Base-by-base conservation (phyloP, 1,140 invertebrate genomes). In the Pararge aegeria region DNA sequence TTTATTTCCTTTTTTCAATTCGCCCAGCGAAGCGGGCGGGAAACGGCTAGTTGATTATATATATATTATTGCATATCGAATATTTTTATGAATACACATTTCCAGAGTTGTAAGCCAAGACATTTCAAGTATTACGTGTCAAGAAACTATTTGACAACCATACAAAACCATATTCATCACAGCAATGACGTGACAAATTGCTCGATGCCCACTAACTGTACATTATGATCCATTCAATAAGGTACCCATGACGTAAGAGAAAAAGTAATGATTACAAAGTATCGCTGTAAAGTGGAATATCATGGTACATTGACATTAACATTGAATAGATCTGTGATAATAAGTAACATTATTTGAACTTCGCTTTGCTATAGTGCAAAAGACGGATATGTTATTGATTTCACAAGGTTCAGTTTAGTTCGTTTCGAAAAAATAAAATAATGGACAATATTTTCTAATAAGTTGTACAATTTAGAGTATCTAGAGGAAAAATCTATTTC, bases 291-390 rank as follows among this genome's bases (percentile, higher is more conserved):
- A 3, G 6, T 38, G 34, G 4, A 38, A n/a, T 38, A 18, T n/a
- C n/a, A 21, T 53, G 37, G 52, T 30, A 51, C 38, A 55, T 66
- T 18, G 37, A 49, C 61, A 55, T 66, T 18, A 27, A 49, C 61
- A 74, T 75, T 74, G 69, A 76, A 76, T 79, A 59, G 64, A 34
- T 67, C 70, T 61, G 46, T 37, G 29, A 37, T 27, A 54, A 48
- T 15, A 16, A 1, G 56, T 55, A 53, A 42, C 16, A 38, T 42
- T 53, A 48, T 30, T 56, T 30, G 38, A 61, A 61, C 55, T 58
- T 58, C 13, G 16, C 13, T 16, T 16, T 42, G 0, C 16, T 15
- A 5, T 1, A 40, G 37, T 15, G 37, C 13, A 42, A 42, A 42
- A 42, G 13, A 12, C 12, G 34, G 10, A 38, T n/a, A 38, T 38